Evolutionary conservation across 1,140 invertebrate genomes (phyloP).

Genomic region (Theocolax elegans): DNA sequence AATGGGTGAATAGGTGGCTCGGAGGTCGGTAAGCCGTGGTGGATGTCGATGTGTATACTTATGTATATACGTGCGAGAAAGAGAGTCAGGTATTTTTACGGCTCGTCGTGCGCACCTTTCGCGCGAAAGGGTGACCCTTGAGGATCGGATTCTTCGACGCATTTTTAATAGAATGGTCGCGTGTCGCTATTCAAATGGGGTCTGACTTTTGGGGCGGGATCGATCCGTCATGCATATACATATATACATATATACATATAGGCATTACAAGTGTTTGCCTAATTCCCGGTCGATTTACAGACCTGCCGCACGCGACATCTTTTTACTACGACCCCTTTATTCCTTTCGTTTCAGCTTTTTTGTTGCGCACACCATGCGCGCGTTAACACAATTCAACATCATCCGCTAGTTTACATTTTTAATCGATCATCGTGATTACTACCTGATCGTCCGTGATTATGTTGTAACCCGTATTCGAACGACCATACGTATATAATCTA

Average conservation of each 20-base stretch:
- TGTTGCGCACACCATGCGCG: too few relatives aligned
- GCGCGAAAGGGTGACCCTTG: conserved; percentile 29
- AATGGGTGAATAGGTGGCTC: conserved; percentile 36
- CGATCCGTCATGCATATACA: conserved; percentile 34
- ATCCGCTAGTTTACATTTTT: too few relatives aligned
- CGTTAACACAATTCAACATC: too few relatives aligned
- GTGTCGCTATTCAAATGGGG: conserved; percentile 42
- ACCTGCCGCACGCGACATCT: not conserved
- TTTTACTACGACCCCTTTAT: not conserved
- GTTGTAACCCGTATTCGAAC: too few relatives aligned
- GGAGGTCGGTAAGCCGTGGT: not conserved
- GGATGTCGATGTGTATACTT: not conserved
- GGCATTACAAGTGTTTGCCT: not conserved
- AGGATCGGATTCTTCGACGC: not conserved
- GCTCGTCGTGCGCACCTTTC: not conserved
- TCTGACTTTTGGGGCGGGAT: not conserved
- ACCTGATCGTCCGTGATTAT: too few relatives aligned
- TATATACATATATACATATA: too few relatives aligned
- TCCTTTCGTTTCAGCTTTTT: not conserved
- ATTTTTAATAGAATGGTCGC: conserved; percentile 41
- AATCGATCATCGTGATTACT: too few relatives aligned
- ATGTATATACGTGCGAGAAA: too few relatives aligned
- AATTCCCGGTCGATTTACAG: not conserved
- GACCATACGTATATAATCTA: too few relatives aligned
- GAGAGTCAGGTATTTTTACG: conserved; percentile 25